Evolutionary conservation across 2,113 vertebrate species (phyloP), one percentile per base, ranked within the genome.

Genomic region (Atrichornis clamosus): DNA sequence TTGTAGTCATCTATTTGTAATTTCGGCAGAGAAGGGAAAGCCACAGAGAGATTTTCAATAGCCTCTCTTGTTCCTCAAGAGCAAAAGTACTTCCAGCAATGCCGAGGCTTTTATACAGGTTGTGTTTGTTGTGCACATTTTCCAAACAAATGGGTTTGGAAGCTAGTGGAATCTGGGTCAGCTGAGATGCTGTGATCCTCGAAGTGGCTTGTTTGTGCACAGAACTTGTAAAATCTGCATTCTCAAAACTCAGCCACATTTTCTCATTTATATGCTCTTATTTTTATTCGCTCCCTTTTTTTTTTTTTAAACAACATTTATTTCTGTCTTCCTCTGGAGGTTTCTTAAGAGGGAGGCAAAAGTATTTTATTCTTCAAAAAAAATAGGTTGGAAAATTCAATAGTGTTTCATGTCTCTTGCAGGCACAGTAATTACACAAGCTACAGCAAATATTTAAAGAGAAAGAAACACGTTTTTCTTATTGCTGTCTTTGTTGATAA

Each of bases 361-460:
- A 92, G 6, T 84, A 63, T 94, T 94, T 90, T 78, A 84, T 10
- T 90, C 47, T 84, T 91, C 33, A 84, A 81, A 94, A 96, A 62
- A 95, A 95, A 53, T 67, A 70, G 22, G 4, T 88, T 89, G 32
- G 60, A 94, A 97, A 96, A 95, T 89, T 90, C 88, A 84, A 42
- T 84, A 89, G 35, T 27, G 20, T 10, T 92, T 93, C 56, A 37
- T 33, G 60, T 77, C 33, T 94, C 64, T 94, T 78, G 52, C 47
- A 93, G 87, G 79, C 24, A 68, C 20, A 78, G 64, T 92, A 92
- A 96, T 96, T 95, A 93, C 76, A 78, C 20, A 84, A 84, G 53
- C 39, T 93, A 77, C 52, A 75, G 72, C 78, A 95, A 94, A 94
- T 94, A 95, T 93, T 92, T 93, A 89, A 96, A 83, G 62, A 79